Evolutionary conservation across 23 tunicate genomes (phyloP), one percentile per base, ranked within the genome.

Genomic region (Aplidium turbinatum): DNA sequence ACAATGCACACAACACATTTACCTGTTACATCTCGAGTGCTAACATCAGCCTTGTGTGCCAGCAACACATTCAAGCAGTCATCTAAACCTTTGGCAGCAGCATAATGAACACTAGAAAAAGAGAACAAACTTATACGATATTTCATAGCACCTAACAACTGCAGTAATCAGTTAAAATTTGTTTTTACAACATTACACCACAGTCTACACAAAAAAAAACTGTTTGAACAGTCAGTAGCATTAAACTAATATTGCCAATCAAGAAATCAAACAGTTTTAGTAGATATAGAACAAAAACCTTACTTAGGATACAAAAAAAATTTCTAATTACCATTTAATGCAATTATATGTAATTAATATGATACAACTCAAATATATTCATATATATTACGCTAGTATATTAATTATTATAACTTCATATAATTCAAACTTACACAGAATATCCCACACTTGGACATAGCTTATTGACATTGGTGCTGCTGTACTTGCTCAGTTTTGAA

Each of bases 61-160:
- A 91, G 80, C 6, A 91, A 61, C 30, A 91, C 83, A 73, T 91
- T 91, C 68, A 91, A 73, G 42, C 97, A 91, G 50, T 91, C 97
- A 68, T 91, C 97, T 4, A 91, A 51, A 2, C 97, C 97, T 66
- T 91, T 91, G 31, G 97, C 87, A 28, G 97, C 97, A 35, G 97
- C 90, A 74, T 91, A 91, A 66, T 91, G 97, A 16, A 91, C 90
- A 50, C 96, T 89, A 63, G 34, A 57, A 61, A 47, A 6, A 56
- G 9, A 19, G 21, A n/a, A 16, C 5, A n/a, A 13, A 9, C 21
- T 54, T n/a, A 16, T 5, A 54, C 25, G 11, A 16, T 42, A 9
- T 11, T 16, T 42, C 11, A 42, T 42, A n/a, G n/a, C n/a, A n/a
- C n/a, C n/a, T n/a, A n/a, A n/a, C n/a, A n/a, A n/a, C n/a, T n/a